Percentiles rank a stretch among this genome's conserved stretches.
Conservation (phyloP, 2,113 vertebrate genomes). For the Miniopterus natalensis region DNA sequence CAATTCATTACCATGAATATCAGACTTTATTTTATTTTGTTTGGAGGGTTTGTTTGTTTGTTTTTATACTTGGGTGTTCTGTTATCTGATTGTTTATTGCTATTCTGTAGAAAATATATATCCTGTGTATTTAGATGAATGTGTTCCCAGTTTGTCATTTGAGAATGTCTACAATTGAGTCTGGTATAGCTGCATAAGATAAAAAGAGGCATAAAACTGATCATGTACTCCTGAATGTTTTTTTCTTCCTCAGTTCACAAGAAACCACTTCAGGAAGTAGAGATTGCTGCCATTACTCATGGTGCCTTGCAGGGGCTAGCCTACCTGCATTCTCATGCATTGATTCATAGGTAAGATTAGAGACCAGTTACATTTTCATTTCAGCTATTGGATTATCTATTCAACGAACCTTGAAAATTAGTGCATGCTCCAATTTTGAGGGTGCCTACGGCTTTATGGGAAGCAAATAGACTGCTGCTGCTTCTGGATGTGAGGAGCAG, state of each 20-base stretch:
- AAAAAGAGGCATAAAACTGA: conserved; percentile 23
- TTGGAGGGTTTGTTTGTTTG: not conserved
- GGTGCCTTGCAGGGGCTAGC: conserved; percentile 99
- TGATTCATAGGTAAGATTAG: conserved; percentile 96
- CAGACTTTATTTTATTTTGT: conserved; percentile 46
- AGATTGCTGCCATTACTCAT: conserved; percentile 99
- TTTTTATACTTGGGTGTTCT: conserved; percentile 54
- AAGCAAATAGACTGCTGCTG: not conserved
- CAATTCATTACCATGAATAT: not conserved
- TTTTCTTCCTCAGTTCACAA: conserved; percentile 93
- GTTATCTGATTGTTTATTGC: not conserved
- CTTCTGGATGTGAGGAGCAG: not conserved
- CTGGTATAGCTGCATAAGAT: not conserved
- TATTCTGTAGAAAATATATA: not conserved
- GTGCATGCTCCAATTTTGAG: not conserved
- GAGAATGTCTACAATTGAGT: not conserved
- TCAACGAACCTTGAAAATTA: conserved; percentile 46
- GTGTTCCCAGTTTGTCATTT: conserved; percentile 17
- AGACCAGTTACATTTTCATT: not conserved
- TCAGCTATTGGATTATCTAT: not conserved
- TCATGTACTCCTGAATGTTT: not conserved
- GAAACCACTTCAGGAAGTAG: conserved; percentile 99
- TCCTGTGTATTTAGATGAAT: not conserved
- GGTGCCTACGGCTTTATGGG: not conserved
- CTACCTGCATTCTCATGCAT: conserved; percentile 98